Evolutionary conservation across 2,113 vertebrate genomes (phyloP), one percentile per base, ranked within the genome.

Genomic region (Passer montanus): DNA sequence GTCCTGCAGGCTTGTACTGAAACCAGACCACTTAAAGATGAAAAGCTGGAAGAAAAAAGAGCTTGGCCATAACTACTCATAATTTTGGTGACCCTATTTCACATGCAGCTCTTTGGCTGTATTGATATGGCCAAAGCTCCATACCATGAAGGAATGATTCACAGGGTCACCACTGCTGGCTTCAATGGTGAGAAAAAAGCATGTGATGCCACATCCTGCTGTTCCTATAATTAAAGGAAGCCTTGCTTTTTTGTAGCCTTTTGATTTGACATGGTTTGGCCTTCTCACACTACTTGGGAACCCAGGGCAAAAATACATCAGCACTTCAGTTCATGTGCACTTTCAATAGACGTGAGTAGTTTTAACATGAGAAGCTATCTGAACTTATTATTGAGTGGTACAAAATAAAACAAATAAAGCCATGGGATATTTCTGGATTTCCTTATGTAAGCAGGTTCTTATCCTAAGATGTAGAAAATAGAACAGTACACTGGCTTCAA

Each of bases 141-240:
- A 27, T 2, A 63, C 21, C 39, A 63, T 1, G 18, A 89, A 80
- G 46, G 72, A 93, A 76, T 64, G n/a, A 90, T 31, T 59, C 64
- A 63, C 0, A 85, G 28, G 3, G 33, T 80, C 55, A 89, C 50
- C 59, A 55, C 10, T 22, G 59, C 49, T 46, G 47, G n/a, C 67
- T 70, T 73, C 30, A 39, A 3, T 11, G 21, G 43, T 47, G 72
- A 84, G 79, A 87, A 78, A 88, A 89, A 87, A 67, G 44, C 60
- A 84, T 37, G 64, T 39, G 80, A 95, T 72, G 35, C 68, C 66
- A 59, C 76, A 90, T 89, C 86, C 94, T 85, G 33, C 84, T 77
- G 37, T 56, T 89, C 46, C 47, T 19, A 8, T 33, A 89, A 59
- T 77, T 74, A 94, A 72, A 94, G 33, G 50, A 93, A 93, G 70